Evolutionary conservation across 2,888 invertebrate genomes (phyloP).

Genomic region (Cheilosia soror): DNA sequence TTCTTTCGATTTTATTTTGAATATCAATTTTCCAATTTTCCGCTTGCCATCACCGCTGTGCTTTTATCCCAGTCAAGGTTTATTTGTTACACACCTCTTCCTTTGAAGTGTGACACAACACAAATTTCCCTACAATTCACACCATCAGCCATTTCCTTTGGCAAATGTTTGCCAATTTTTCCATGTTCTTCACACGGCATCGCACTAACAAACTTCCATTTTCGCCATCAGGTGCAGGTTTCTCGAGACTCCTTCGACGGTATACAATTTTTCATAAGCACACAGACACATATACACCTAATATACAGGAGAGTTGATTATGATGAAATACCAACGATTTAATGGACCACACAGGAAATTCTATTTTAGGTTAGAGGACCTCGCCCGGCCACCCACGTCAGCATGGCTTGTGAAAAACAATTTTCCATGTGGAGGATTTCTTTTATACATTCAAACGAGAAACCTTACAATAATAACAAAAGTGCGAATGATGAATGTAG

Average conservation of each 20-base stretch:
- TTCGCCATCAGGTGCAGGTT: constrained; percentile 43
- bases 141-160: constrained; percentile 46
- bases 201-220: neutral
- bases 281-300: neutral
- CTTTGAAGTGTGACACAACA: constrained; percentile 60
- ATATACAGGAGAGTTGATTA: constrained; percentile 56
- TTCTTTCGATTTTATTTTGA: constrained; percentile 68
- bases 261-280: constrained; percentile 49
- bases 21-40: constrained; percentile 75
- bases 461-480: constrained; percentile 17
- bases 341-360: constrained; percentile 72
- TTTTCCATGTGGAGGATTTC: constrained; percentile 68
- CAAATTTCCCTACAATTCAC: constrained; percentile 64
- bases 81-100: neutral
- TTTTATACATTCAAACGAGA: constrained; percentile 18
- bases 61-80: neutral
- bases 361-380: constrained; percentile 50
- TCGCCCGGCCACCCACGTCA: neutral
- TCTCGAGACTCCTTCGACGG: neutral
- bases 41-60: constrained; percentile 60
- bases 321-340: constrained; percentile 73
- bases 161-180: constrained; percentile 69
- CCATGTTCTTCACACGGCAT: constrained; percentile 19
- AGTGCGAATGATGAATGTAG: constrained; percentile 38
- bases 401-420: constrained; percentile 46